Base-by-base conservation (phyloP, 2,888 invertebrate species). In the Hesperia comma region DNA sequence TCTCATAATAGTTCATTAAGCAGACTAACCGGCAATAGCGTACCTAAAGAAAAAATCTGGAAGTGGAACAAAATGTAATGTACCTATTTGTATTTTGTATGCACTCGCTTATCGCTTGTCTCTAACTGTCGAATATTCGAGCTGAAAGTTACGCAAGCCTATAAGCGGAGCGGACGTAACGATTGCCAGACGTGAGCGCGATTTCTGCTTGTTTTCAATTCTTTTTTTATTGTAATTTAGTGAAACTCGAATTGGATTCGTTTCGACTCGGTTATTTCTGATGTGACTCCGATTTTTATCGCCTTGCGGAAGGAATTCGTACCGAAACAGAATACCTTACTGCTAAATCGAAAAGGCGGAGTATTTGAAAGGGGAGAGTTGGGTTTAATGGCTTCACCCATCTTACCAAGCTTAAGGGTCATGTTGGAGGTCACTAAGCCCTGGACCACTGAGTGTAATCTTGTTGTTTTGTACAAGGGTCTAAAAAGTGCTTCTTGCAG, bases 131-230 rank as follows among this genome's bases (percentile, higher is more conserved):
- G 2, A 5, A 37, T 32, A 8, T n/a, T 26, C 6, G 10, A 21
- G 5, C 26, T 17, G 46, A 41, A 64, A 68, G 67, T 72, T 68
- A 70, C 66, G 61, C 70, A 69, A 71, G 67, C 43, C 46, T 61
- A 66, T 72, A 71, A 73, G 58, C 68, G 70, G 43, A 66, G 63
- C 64, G 70, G 68, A 68, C 70, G 70, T 70, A 69, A 72, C 70
- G 71, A 61, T 70, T 64, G 67, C 74, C 73, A 71, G 71, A 68
- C 61, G 55, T 21, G 33, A 55, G 66, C 61, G 66, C 66, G 66
- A 46, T 61, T 70, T 71, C 74, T 70, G 74, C 70, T 72, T 72
- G 71, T 71, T 74, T 69, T 74, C 70, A 72, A 69, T 71, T 71
- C 61, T 69, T 70, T 72, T 68, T 57, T 68, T 70, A 69, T 69